Percentiles rank a stretch among this genome's conserved stretches.
Evolutionary conservation across 2,113 vertebrate genomes (phyloP).

Genomic region (Alethe diademata): DNA sequence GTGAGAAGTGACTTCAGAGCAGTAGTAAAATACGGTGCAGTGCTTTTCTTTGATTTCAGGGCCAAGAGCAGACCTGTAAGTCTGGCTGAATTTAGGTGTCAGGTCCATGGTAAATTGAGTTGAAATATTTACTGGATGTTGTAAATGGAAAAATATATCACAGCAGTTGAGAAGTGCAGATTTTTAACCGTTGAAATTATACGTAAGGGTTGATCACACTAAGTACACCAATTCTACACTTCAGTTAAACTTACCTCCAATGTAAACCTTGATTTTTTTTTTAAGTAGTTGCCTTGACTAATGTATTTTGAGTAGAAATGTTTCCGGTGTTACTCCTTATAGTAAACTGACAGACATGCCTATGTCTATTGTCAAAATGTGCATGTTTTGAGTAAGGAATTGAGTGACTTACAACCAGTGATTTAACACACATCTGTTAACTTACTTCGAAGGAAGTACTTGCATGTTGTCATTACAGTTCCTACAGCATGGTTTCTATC

Average conservation of each 20-base stretch:
- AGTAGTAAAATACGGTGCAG: neutral
- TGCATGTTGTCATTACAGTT: neutral
- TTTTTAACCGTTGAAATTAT: neutral
- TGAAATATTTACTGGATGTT: neutral
- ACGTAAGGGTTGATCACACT: neutral
- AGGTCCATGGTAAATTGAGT: neutral
- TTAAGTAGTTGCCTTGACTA: neutral
- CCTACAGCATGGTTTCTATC: neutral
- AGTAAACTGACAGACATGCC: neutral
- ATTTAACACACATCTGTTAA: neutral
- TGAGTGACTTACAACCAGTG: neutral
- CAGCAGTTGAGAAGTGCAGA: neutral
- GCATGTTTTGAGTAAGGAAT: neutral
- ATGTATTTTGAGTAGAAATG: neutral
- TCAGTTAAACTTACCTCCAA: neutral
- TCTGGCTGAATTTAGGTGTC: neutral
- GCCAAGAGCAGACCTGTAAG: neutral
- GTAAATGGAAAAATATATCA: neutral
- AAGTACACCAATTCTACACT: neutral
- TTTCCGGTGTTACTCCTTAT: neutral
- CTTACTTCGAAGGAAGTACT: neutral
- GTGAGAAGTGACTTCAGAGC: neutral
- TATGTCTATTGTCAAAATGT: neutral
- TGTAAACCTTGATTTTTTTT: neutral
- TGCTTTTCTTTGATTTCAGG: neutral